Base-by-base conservation (phyloP, 2,888 invertebrate genomes). In the Andrena hattorfiana region DNA sequence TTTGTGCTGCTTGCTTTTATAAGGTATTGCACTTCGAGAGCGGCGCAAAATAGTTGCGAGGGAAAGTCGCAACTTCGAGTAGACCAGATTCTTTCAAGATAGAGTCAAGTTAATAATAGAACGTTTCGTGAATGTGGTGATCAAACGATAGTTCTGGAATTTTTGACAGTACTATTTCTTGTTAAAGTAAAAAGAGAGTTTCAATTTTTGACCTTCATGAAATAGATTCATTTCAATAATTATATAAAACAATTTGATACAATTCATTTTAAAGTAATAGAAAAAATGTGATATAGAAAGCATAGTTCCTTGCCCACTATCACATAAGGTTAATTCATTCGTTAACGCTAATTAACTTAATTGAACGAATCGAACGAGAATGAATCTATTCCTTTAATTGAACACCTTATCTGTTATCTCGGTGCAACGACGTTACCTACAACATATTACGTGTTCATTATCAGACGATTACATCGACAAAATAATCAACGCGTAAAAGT, bases 1-100 rank as follows among this genome's bases (percentile, higher is more conserved):
- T 63, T 73, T 32, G 26, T 30, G 10, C 10, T 20, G 8, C 23
- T 16, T 49, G 30, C n/a, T 20, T 67, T 60, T 75, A 75, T 63
- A 70, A 72, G 72, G 81, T 70, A 74, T 56, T 66, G 73, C 69
- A 72, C 70, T 73, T 83, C 63, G 63, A 32, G 62, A 74, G 67
- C 49, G 30, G 60, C 23, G 63, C 35, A 62, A 68, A 56, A 56
- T 59, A 72, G 72, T 59, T 76, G 60, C 16, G 63, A 81, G 79
- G 77, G 86, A 86, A 81, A 81, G 79, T 78, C 2, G 48, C 10
- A 26, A 54, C 48, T 63, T 66, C 54, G 32, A 35, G 30, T 70
- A 10, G 79, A 60, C 77, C 28, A 77, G 64, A 49, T 70, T 70
- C 56, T 74, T 68, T n/a, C 42, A 30, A 63, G 16, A 56, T 26